Percentiles rank a stretch among this genome's conserved stretches.
These are phyloP conservation scores for Fissipunctia ypsillon DNA, from an alignment of 2,888 invertebrate genomes.

Conservation along the genomic window DNA sequence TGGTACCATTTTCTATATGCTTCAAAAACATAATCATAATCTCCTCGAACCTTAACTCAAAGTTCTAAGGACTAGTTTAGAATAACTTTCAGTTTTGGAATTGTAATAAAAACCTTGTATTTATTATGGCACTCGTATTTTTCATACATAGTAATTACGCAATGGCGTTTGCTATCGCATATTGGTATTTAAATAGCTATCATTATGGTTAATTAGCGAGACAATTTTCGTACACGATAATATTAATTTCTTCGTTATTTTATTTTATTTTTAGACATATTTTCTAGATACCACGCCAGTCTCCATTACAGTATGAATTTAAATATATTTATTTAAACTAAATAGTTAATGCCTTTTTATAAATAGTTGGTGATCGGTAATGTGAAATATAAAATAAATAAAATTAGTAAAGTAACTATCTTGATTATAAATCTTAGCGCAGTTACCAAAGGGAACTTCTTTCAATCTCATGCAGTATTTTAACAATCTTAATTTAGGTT, in stretches of 20 bases:
- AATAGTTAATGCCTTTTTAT: constrained; percentile 18
- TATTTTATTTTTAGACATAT: constrained; percentile 55
- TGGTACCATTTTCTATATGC: constrained; percentile 50
- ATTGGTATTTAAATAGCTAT: constrained; percentile 65
- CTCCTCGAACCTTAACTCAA: constrained; percentile 8
- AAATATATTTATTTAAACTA: constrained; percentile 44
- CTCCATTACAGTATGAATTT: constrained; percentile 53
- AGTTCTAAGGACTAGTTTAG: constrained; percentile 16
- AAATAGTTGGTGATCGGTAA: constrained; percentile 16
- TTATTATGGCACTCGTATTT: constrained; percentile 60
- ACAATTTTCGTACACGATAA: constrained; percentile 64
- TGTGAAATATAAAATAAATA: constrained; percentile 21
- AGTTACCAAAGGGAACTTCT: background rate
- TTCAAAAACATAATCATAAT: background rate
- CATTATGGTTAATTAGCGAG: constrained; percentile 68
- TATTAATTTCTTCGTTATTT: constrained; percentile 57
- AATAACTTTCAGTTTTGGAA: constrained; percentile 6
- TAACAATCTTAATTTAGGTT: background rate
- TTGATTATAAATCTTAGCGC: constrained; percentile 6
- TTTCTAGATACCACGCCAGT: constrained; percentile 54
- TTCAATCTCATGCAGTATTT: background rate
- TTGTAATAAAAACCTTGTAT: constrained; percentile 17
- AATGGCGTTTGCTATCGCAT: constrained; percentile 62
- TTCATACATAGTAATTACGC: constrained; percentile 65
- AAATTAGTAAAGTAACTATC: background rate